Evolutionary conservation across 1,140 invertebrate species (phyloP).

Genomic region (Venustaconcha ellipsiformis): DNA sequence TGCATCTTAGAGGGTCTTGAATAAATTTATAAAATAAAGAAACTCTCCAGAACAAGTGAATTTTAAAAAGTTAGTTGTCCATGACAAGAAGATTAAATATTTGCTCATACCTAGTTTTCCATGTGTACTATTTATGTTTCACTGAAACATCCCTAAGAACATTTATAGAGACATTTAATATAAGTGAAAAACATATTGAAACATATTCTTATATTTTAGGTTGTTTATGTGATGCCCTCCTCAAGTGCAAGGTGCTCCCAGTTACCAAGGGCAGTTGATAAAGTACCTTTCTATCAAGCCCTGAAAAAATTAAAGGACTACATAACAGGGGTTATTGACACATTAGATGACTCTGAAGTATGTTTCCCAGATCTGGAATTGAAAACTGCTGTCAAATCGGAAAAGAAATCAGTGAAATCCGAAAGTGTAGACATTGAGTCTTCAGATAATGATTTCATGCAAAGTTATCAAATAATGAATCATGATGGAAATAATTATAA

Average conservation of each 20-base stretch:
- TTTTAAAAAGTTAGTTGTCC: not conserved
- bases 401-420: conserved; percentile 30
- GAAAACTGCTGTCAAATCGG: conserved; percentile 56
- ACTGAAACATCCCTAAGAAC: not conserved
- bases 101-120: not conserved
- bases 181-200: not conserved
- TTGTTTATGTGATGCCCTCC: conserved; percentile 99
- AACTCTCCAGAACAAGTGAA: no score
- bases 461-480: no score
- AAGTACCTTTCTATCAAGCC: conserved; percentile 96
- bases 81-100: not conserved
- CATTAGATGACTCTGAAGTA: conserved; percentile 91
- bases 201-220: conserved; percentile 73
- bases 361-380: conserved; percentile 78
- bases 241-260: conserved; percentile 96
- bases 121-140: not conserved
- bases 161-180: not conserved
- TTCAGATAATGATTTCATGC: no score
- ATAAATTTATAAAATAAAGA: no score
- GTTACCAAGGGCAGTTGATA: conserved; percentile 93
- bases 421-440: no score
- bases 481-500: no score
- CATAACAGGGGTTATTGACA: conserved; percentile 88
- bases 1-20: no score
- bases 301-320: conserved; percentile 95